Base-by-base conservation (phyloP, 2,888 invertebrate species). In the Caenorhabditis parvicauda region DNA sequence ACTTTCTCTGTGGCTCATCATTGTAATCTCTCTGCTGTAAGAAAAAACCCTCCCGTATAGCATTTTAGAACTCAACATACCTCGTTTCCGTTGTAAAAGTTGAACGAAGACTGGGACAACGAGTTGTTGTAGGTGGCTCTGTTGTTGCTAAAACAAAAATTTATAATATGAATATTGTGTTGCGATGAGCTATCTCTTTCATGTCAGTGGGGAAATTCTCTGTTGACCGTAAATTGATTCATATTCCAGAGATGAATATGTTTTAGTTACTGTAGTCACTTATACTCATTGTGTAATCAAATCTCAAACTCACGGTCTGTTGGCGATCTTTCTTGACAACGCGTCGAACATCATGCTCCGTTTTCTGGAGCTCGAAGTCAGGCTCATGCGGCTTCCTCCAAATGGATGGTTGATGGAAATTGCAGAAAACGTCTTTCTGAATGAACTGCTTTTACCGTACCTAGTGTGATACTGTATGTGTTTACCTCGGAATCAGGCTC, bases 341-440 rank as follows among this genome's bases (percentile, higher is more conserved):
- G 49, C 47, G 43, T 57, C 61, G 35, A 57, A 54, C 61, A 62
- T 62, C 61, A 62, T 62, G 46, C 54, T 58, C 27, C 58, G 21
- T 17, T 59, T 58, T 27, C 58, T 46, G 2, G 57, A 9, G 3
- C 21, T 21, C 21, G 29, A 51, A 12, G 58, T 44, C 48, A 63
- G 41, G 47, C 63, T 63, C 12, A 58, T 56, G 17, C 63, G 51
- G 39, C 63, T 63, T 14, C n/a, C n/a, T n/a, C 63, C 63, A 32
- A 58, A 63, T 19, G 48, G 48, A 4, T 51, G 47, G 25, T 48
- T 48, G 37, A 63, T 59, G 3, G 63, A 63, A 27, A 58, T 55
- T n/a, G 59, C 63, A 2, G 58, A 58, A 55, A 58, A 63, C 6
- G 58, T 58, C n/a, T 63, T 63, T 19, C 35, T 32, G 35, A n/a